Evolutionary conservation across 2,888 invertebrate species (phyloP).

Genomic region (Germaria angustata): DNA sequence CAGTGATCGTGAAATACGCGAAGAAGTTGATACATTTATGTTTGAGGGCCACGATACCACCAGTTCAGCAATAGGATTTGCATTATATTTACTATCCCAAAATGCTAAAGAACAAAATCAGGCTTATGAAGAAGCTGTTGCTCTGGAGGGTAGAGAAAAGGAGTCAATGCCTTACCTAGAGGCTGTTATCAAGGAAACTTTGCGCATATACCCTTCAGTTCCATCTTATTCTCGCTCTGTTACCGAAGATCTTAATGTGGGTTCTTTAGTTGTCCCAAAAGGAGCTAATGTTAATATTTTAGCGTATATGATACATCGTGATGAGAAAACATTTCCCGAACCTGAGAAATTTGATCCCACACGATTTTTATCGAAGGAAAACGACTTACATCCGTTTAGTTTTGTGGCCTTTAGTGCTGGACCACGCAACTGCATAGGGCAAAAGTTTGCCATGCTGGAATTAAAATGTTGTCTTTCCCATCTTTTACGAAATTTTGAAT

Average conservation of each 20-base stretch:
- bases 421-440: conserved; percentile 78
- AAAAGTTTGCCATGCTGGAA: conserved; percentile 80
- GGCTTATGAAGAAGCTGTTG: conserved; percentile 79
- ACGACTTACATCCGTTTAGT: conserved; percentile 76
- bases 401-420: conserved; percentile 78
- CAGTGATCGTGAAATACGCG: conserved; percentile 81
- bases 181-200: conserved; percentile 82
- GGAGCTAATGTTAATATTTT: conserved; percentile 77
- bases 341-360: conserved; percentile 79
- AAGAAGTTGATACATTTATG: conserved; percentile 83
- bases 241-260: conserved; percentile 80
- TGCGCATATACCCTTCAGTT: conserved; percentile 82
- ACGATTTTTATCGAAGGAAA: conserved; percentile 74
- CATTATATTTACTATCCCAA: conserved; percentile 81
- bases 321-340: conserved; percentile 80
- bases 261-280: conserved; percentile 79
- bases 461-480: conserved; percentile 75
- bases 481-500: conserved; percentile 75
- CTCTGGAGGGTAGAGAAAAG: conserved; percentile 77
- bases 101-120: conserved; percentile 80
- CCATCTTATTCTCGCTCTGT: conserved; percentile 81
- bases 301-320: conserved; percentile 80
- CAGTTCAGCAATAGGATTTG: conserved; percentile 81
- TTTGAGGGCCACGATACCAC: conserved; percentile 83
- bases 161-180: conserved; percentile 81